Conservation (phyloP, 2,797 vertebrate genomes). For the Manis javanica region DNA sequence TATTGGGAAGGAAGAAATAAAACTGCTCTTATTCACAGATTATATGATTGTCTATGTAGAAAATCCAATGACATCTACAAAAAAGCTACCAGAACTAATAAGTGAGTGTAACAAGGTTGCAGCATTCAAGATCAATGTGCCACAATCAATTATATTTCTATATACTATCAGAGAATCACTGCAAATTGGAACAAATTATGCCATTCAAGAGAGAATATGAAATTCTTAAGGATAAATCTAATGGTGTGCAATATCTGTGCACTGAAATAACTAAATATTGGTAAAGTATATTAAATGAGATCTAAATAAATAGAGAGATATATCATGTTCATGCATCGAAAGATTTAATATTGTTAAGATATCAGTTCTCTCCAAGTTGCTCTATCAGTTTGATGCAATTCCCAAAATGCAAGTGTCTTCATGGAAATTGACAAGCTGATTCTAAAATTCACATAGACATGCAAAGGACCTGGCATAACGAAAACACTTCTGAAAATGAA, state of each 20-base stretch:
- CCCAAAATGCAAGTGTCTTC: neutral
- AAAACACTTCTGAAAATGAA: constrained; percentile 53
- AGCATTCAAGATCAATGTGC: neutral
- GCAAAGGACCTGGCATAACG: neutral
- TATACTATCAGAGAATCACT: neutral
- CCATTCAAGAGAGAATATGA: neutral
- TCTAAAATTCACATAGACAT: constrained; percentile 28
- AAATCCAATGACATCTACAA: neutral
- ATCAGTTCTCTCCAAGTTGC: neutral
- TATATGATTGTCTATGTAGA: neutral
- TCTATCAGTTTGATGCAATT: neutral
- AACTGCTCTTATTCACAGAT: neutral
- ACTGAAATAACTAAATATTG: neutral
- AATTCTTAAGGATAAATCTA: constrained; percentile 7
- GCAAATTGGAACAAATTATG: constrained; percentile 10
- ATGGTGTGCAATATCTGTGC: neutral
- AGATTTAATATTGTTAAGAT: neutral
- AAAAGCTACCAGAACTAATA: neutral
- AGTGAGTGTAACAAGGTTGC: neutral
- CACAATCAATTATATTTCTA: neutral
- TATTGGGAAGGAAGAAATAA: neutral
- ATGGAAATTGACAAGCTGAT: neutral
- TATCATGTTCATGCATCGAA: neutral
- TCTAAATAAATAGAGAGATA: neutral
- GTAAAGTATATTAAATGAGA: neutral